These are phyloP conservation scores for Sialis fuliginosa DNA, from an alignment of 2,888 invertebrate species.

Conservation along the genomic window DNA sequence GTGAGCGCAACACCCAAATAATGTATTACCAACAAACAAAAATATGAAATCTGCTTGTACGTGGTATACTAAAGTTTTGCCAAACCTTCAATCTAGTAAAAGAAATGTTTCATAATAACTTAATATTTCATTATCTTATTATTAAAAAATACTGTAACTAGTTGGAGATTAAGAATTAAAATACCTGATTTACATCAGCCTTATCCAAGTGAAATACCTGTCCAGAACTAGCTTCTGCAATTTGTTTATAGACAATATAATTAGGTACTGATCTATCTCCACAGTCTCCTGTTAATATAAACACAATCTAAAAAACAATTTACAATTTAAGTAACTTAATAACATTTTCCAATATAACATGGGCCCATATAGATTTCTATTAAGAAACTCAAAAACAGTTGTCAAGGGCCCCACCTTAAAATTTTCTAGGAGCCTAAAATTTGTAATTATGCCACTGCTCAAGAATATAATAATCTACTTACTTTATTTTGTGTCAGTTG, in stretches of 20 bases:
- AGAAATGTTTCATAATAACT: too few species aligned
- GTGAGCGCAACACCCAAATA: too few species aligned
- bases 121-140: too few species aligned
- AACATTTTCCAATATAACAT: background rate
- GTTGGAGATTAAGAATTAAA: too few species aligned
- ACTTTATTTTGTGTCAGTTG: constrained; percentile 59
- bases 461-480: constrained; percentile 4
- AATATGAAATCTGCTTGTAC: too few species aligned
- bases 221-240: constrained; percentile 55
- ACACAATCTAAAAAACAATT: constrained; percentile 42
- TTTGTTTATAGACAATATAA: constrained; percentile 48
- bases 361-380: background rate
- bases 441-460: too few species aligned
- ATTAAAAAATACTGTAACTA: too few species aligned
- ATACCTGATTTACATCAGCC: constrained; percentile 48
- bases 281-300: constrained; percentile 56
- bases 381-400: background rate
- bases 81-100: too few species aligned
- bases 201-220: constrained; percentile 56
- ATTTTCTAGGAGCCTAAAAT: too few species aligned
- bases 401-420: too few species aligned
- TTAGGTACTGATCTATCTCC: constrained; percentile 40
- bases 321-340: background rate
- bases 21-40: too few species aligned
- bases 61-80: too few species aligned